phyloP scores from a whole-genome alignment of 2,888 invertebrate genomes.

The Ormyrus nitidulus region DNA sequence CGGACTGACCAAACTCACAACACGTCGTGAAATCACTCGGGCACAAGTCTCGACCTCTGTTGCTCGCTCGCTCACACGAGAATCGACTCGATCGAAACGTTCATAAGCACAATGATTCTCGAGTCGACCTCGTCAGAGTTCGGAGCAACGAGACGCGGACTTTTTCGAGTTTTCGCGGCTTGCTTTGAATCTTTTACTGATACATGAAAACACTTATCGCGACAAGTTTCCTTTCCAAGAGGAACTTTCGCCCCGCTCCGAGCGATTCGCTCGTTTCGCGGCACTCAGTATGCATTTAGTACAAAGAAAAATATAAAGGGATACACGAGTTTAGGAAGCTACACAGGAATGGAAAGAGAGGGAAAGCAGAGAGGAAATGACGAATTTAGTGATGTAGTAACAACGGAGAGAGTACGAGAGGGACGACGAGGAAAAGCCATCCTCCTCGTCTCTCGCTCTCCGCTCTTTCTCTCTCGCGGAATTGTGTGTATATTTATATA shows the following conservation, averaged over 20 bases:
- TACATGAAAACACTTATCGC: conserved; percentile 22
- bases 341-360: conserved; percentile 24
- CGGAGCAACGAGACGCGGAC: not conserved
- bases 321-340: conserved; percentile 59
- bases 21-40: not conserved
- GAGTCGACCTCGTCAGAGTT: not conserved
- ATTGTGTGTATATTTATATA: conserved; percentile 57
- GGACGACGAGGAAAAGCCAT: conserved; percentile 1
- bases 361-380: conserved; percentile 26
- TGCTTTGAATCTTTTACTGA: conserved; percentile 20
- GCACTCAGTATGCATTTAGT: conserved; percentile 67
- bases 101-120: conserved; percentile 1
- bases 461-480: conserved; percentile 46
- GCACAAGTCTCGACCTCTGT: not conserved
- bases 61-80: not conserved
- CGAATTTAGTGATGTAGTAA: conserved; percentile 36
- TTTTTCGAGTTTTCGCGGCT: conserved; percentile 4
- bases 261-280: conserved; percentile 31
- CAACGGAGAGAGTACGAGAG: conserved; percentile 22
- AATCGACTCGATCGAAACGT: conserved; percentile 7
- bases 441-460: conserved; percentile 54
- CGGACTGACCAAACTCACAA: conserved; percentile 62
- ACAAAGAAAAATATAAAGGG: conserved; percentile 60
- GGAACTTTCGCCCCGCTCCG: not conserved
- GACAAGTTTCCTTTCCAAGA: not conserved